phyloP scores from a whole-genome alignment of 2,113 vertebrate species.

The Pachyramphus minor region DNA sequence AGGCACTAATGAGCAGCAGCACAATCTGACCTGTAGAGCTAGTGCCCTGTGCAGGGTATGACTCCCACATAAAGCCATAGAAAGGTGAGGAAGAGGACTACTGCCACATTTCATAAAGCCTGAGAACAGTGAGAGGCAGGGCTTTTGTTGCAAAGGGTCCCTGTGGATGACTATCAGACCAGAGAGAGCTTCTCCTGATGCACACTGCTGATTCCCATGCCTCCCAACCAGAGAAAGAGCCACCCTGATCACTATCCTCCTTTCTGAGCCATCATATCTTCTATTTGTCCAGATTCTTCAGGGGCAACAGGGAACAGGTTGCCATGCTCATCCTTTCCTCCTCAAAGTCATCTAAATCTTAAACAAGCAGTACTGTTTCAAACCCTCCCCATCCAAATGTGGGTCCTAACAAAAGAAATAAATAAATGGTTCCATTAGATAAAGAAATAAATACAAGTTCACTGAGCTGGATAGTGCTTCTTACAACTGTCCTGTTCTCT shows the following conservation, averaged over 20 bases:
- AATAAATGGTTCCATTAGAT: not conserved
- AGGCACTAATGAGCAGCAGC: not conserved
- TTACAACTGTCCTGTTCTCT: not conserved
- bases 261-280: not conserved
- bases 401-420: not conserved
- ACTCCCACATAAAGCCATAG: not conserved
- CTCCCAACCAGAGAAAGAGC: not conserved
- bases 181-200: not conserved
- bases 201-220: not conserved
- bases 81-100: not conserved
- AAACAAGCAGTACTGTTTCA: not conserved
- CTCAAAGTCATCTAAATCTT: not conserved
- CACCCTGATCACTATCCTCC: not conserved
- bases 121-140: not conserved
- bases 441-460: slow-evolving; percentile 13
- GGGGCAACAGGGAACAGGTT: not conserved
- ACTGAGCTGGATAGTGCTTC: not conserved
- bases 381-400: not conserved
- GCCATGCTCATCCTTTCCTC: not conserved
- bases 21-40: not conserved
- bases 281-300: not conserved
- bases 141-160: not conserved
- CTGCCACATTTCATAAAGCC: not conserved
- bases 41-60: not conserved
- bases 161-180: not conserved